Evolutionary conservation across 2,113 vertebrate species (phyloP).

Genomic region (Ophthalmolycus amberensis): DNA sequence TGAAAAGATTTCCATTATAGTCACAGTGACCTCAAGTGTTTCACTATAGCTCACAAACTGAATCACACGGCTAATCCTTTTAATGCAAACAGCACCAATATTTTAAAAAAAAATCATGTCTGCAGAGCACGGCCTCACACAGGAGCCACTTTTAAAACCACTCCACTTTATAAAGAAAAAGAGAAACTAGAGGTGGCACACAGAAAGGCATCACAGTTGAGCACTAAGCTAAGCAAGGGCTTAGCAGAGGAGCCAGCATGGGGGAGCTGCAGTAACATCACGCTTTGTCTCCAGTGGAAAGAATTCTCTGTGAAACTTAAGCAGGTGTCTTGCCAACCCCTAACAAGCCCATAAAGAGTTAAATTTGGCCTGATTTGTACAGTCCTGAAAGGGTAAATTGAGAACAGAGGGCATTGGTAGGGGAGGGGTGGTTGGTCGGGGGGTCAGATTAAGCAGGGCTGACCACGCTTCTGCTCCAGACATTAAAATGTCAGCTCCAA

Average conservation of each 20-base stretch:
- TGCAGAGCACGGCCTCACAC: conserved; percentile 26
- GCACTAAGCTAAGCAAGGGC: conserved; percentile 53
- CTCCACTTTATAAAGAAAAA: conserved; percentile 32
- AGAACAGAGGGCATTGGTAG: conserved; percentile 75
- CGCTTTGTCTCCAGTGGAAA: conserved; percentile 60
- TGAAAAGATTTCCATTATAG: conserved; percentile 29
- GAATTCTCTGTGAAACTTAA: conserved; percentile 78
- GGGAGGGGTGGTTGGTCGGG: conserved; percentile 57
- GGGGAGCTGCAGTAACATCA: conserved; percentile 28
- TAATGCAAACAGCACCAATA: conserved; percentile 42
- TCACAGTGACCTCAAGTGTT: conserved; percentile 34
- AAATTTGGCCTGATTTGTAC: conserved; percentile 87
- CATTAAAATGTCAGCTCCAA: conserved; percentile 89
- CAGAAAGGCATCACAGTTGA: conserved; percentile 49
- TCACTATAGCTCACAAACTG: conserved; percentile 31
- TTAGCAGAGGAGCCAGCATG: conserved; percentile 56
- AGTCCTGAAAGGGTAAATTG: conserved; percentile 85
- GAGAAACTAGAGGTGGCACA: conserved; percentile 51
- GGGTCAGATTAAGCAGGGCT: conserved; percentile 86
- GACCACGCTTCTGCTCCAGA: conserved; percentile 85
- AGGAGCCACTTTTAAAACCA: conserved; percentile 24
- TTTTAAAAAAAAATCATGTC: conserved; percentile 10
- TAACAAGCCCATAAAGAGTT: conserved; percentile 88
- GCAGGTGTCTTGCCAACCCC: conserved; percentile 65
- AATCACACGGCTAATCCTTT: conserved; percentile 37